Conservation (phyloP, 2,113 vertebrate species). For the Acanthochromis polyacanthus region DNA sequence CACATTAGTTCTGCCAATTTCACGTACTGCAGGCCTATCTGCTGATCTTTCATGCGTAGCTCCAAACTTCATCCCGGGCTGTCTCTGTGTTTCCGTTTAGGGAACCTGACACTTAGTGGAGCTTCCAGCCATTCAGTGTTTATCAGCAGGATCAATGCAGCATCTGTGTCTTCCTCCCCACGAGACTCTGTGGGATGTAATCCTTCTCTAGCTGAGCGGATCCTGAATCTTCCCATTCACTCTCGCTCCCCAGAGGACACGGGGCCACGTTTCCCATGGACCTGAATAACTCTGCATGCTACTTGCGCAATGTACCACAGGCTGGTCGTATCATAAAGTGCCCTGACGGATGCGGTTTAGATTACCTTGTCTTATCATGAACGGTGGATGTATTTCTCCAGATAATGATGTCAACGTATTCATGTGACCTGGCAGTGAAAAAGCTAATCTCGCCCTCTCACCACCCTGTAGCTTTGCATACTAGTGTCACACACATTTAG, state of each 20-base stretch:
- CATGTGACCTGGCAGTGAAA: neutral
- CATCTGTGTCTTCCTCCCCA: constrained; percentile 75
- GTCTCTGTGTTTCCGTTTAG: constrained; percentile 67
- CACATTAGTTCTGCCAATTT: constrained; percentile 51
- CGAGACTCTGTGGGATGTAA: constrained; percentile 71
- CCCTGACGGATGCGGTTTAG: constrained; percentile 18
- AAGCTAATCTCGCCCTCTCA: neutral
- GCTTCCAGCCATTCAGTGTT: constrained; percentile 71
- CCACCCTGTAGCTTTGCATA: neutral
- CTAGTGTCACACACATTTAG: neutral
- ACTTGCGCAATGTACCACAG: constrained; percentile 33
- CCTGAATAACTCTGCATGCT: constrained; percentile 53
- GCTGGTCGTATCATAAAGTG: constrained; percentile 13
- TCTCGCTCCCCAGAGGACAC: constrained; percentile 61
- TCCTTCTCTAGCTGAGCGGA: constrained; percentile 70
- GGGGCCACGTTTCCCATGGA: constrained; percentile 69
- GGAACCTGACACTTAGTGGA: constrained; percentile 70
- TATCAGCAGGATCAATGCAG: constrained; percentile 80
- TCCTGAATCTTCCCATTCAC: constrained; percentile 78
- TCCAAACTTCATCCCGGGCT: constrained; percentile 48
- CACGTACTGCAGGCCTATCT: constrained; percentile 20
- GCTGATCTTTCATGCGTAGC: constrained; percentile 33
- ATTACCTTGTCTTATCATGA: constrained; percentile 26
- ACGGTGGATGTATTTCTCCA: constrained; percentile 14
- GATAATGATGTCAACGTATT: constrained; percentile 4